Evolutionary conservation across 1,140 invertebrate species (phyloP).

Genomic region (Macrobrachium nipponense): DNA sequence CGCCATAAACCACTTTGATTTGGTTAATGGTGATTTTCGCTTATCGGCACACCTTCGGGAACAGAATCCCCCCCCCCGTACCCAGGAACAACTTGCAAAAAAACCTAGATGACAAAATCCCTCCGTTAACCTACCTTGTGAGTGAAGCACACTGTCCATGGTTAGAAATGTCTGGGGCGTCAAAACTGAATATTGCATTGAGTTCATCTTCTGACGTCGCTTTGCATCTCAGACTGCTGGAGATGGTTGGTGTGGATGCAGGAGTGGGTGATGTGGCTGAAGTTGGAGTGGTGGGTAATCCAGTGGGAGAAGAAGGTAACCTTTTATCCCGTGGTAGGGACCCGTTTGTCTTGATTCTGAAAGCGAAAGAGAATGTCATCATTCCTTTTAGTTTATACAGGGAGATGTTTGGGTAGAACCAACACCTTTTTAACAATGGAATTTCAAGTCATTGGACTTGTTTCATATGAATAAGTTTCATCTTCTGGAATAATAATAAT

Average conservation of each 20-base stretch:
- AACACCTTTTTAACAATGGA: too few species aligned
- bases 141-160: conserved; percentile 25
- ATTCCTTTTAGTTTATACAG: too few species aligned
- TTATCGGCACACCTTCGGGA: too few species aligned
- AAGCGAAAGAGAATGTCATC: neutral
- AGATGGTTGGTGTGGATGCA: conserved; percentile 2
- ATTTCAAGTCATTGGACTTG: too few species aligned
- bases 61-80: too few species aligned
- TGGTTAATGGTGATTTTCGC: too few species aligned
- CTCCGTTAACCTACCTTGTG: conserved; percentile 11
- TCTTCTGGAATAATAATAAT: too few species aligned
- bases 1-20: too few species aligned
- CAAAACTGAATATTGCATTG: conserved; percentile 48
- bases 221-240: neutral
- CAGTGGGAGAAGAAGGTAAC: conserved; percentile 66
- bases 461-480: too few species aligned
- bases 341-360: conserved; percentile 88
- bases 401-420: too few species aligned
- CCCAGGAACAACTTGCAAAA: too few species aligned
- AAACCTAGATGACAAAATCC: neutral
- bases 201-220: conserved; percentile 46
- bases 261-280: conserved; percentile 9
- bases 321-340: conserved; percentile 84
- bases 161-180: conserved; percentile 16
- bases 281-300: neutral